Conservation (phyloP, 2,888 invertebrate genomes). For the Drosophila mercatorum region DNA sequence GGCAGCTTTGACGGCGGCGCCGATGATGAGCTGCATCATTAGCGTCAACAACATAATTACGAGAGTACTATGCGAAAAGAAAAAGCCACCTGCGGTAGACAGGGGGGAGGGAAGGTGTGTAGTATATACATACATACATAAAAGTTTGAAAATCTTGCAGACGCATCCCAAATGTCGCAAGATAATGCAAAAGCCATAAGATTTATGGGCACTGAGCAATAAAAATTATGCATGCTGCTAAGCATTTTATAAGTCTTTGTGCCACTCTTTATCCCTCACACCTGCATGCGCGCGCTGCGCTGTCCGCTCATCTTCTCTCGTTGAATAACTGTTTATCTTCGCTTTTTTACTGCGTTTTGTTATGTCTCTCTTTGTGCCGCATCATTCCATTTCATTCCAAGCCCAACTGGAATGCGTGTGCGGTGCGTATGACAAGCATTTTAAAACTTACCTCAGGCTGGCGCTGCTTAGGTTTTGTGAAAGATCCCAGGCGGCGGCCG, state of each 20-base stretch:
- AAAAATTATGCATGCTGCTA: conserved; percentile 68
- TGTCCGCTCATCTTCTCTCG: conserved; percentile 14
- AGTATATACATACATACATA: background rate
- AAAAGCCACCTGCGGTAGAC: conserved; percentile 26
- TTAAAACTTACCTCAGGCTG: conserved; percentile 33
- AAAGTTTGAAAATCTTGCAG: conserved; percentile 36
- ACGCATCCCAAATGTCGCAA: conserved; percentile 55
- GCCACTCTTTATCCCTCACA: background rate
- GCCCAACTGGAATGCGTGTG: conserved; percentile 38
- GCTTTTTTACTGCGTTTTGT: conserved; percentile 12
- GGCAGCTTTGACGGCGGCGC: conserved; percentile 47
- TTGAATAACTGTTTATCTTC: conserved; percentile 54
- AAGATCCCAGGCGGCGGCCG: conserved; percentile 38
- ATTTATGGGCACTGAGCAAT: conserved; percentile 63
- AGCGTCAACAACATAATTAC: conserved; percentile 72
- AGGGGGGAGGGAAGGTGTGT: background rate
- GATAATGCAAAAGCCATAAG: conserved; percentile 55
- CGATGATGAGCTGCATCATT: conserved; percentile 66
- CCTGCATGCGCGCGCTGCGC: background rate
- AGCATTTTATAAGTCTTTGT: conserved; percentile 46
- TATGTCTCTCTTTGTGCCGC: conserved; percentile 23
- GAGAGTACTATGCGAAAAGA: conserved; percentile 64
- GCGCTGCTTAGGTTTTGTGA: conserved; percentile 52
- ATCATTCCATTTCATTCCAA: conserved; percentile 33
- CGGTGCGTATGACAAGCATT: conserved; percentile 55